These are phyloP conservation scores for Drosophila willistoni DNA, from an alignment of 1,140 invertebrate genomes.

Conservation along the genomic window DNA sequence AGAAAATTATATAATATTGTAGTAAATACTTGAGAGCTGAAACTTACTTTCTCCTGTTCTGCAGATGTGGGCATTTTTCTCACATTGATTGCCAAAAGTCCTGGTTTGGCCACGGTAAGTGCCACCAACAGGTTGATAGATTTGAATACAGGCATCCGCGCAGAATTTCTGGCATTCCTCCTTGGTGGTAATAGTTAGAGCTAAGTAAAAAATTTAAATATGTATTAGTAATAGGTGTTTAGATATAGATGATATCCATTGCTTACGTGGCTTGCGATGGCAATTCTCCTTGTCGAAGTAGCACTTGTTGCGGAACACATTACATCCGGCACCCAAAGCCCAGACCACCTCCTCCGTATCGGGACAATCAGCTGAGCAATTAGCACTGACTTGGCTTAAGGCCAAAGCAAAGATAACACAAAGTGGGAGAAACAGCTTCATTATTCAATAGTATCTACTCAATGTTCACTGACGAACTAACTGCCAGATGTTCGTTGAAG, in stretches of 20 bases:
- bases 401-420: conserved; percentile 35
- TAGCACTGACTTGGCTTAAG: conserved; percentile 44
- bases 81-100: conserved; percentile 48
- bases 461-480: conserved; percentile 14
- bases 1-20: no score
- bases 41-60: conserved; percentile 41
- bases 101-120: conserved; percentile 24
- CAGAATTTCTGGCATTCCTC: conserved; percentile 50
- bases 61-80: conserved; percentile 29
- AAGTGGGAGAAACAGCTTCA: conserved; percentile 39
- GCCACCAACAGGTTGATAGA: conserved; percentile 33
- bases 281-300: conserved; percentile 60
- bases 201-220: conserved; percentile 9
- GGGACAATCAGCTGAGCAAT: conserved; percentile 47
- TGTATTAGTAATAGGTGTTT: no score
- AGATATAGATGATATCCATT: no score
- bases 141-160: conserved; percentile 8
- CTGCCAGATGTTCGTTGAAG: not conserved
- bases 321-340: conserved; percentile 46
- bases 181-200: conserved; percentile 40
- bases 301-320: conserved; percentile 63
- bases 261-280: conserved; percentile 41
- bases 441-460: conserved; percentile 15
- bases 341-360: conserved; percentile 64
- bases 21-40: not conserved